Base-by-base conservation (phyloP, 1,140 invertebrate genomes). In the Drosophila gunungcola region DNA sequence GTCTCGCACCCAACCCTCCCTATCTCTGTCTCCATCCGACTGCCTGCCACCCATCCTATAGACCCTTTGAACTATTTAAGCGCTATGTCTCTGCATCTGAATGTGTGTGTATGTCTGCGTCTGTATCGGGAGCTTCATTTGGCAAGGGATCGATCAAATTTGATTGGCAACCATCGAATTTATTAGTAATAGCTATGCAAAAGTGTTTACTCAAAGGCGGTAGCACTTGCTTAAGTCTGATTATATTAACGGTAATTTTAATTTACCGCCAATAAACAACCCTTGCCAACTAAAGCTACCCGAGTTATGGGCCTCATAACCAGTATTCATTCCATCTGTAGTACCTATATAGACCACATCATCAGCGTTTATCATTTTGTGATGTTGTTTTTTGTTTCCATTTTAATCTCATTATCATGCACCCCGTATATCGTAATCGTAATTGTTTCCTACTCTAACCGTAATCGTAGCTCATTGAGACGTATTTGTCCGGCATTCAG, bases 391-490 rank as follows among this genome's bases (percentile, higher is more conserved):
- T 78, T 7, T 27, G 38, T 74, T 38, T 34, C n/a, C 51, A 45
- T 46, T 41, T 36, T 11, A 16, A 68, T 4, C 6, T 13, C 39
- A 48, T 34, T 42, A 39, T 41, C 42, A 64, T 36, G 45, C 64
- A 67, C 64, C 64, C 27, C 9, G 34, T 65, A 65, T 58, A 46
- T 32, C 65, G 34, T 73, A 12, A 45, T 34, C 56, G 48, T 67
- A 45, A 54, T 75, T 25, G 57, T 52, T 74, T 74, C 13, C 56
- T 57, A 69, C 29, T 49, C 48, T 65, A 45, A 36, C 11, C 52
- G 21, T 70, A 60, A 78, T 56, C 53, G 43, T 75, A 68, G 54
- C 72, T 75, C 72, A 76, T 77, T 79, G 52, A 60, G 39, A 67
- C 65, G 45, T 51, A 25, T 42, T 54, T 52, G 42, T 43, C 27